phyloP scores from a whole-genome alignment of 2,888 invertebrate genomes.

The Tenthredo scrophulariae region DNA sequence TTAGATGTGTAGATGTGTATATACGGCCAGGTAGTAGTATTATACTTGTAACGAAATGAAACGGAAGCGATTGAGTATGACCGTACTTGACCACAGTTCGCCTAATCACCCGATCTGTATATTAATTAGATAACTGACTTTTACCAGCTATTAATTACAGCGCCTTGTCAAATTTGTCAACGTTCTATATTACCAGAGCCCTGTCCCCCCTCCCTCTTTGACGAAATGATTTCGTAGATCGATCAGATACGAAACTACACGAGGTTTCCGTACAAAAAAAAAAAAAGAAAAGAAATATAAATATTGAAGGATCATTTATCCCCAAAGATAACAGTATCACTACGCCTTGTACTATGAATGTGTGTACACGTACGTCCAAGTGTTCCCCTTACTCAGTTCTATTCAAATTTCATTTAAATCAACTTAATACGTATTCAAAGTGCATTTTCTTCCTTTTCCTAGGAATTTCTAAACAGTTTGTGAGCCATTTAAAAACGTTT shows the following conservation, averaged over 20 bases:
- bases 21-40: neutral
- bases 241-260: neutral
- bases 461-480: neutral
- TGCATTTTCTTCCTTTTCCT: slow-evolving; percentile 1
- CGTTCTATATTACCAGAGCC: neutral
- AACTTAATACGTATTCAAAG: slow-evolving; percentile 24
- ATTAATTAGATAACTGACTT: slow-evolving; percentile 73
- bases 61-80: slow-evolving; percentile 41
- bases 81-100: slow-evolving; percentile 53
- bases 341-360: neutral
- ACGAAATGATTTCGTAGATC: neutral
- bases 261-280: neutral
- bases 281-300: neutral
- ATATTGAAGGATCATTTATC: too few relatives aligned
- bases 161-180: slow-evolving; percentile 76
- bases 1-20: neutral
- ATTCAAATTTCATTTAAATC: slow-evolving; percentile 20
- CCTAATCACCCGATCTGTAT: slow-evolving; percentile 76
- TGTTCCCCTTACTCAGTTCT: neutral
- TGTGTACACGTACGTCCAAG: neutral
- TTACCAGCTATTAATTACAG: slow-evolving; percentile 74
- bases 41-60: slow-evolving; percentile 5
- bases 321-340: too few relatives aligned
- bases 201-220: neutral
- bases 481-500: neutral